Conservation (phyloP, 2,888 invertebrate genomes). For the Drosophila bunnanda region DNA sequence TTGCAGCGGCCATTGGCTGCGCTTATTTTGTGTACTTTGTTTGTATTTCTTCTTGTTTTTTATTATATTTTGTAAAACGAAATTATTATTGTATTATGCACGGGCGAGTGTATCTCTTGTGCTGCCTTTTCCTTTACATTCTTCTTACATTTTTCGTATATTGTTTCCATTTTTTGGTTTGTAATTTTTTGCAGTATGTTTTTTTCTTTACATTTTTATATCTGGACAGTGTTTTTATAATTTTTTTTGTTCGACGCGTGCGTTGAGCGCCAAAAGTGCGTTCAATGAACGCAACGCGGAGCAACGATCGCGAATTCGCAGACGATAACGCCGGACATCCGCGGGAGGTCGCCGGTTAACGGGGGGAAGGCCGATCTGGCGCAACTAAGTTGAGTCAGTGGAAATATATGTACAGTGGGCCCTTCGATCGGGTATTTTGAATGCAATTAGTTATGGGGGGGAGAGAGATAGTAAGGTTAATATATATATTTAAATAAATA, state of each 20-base stretch:
- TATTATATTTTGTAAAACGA: conserved; percentile 36
- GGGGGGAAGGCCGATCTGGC: conserved; percentile 24
- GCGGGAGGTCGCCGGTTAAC: conserved; percentile 5
- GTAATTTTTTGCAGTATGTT: conserved; percentile 24
- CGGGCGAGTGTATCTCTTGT: conserved; percentile 32
- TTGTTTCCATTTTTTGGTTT: conserved; percentile 41
- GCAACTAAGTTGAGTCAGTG: conserved; percentile 30
- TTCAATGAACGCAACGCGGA: conserved; percentile 72
- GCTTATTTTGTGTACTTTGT: conserved; percentile 40
- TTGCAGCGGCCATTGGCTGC: conserved; percentile 46
- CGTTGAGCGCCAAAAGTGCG: conserved; percentile 66
- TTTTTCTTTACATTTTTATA: conserved; percentile 5
- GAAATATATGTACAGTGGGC: conserved; percentile 5
- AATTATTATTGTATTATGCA: conserved; percentile 54
- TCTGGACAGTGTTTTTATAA: conserved; percentile 50
- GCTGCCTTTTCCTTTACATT: conserved; percentile 38
- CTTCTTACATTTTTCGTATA: conserved; percentile 49
- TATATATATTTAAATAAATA: not conserved
- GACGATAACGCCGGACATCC: conserved; percentile 40
- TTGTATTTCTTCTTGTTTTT: not conserved
- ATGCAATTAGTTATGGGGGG: not conserved
- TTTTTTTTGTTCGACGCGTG: conserved; percentile 46
- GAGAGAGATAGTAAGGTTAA: no score
- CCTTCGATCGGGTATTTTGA: conserved; percentile 12
- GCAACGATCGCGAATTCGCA: conserved; percentile 39